These are phyloP conservation scores for Trissoscelio sp. DNA, from an alignment of 2,888 invertebrate species.

Conservation along the genomic window DNA sequence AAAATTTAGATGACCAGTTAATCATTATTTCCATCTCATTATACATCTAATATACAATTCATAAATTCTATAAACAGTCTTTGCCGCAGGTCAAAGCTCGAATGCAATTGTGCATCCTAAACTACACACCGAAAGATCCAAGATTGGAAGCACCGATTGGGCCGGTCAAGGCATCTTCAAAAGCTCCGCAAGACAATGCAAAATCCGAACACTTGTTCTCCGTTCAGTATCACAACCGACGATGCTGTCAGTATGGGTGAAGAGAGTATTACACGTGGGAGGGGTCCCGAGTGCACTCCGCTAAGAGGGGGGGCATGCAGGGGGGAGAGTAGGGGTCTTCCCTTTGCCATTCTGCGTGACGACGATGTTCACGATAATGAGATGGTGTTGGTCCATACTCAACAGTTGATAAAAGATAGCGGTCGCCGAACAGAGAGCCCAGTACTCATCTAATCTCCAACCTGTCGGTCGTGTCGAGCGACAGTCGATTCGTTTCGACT, in stretches of 20 bases:
- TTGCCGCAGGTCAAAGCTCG: too few species aligned
- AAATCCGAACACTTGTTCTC: slow-evolving; percentile 49
- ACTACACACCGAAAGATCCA: too few species aligned
- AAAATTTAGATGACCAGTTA: too few species aligned
- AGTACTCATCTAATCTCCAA: slow-evolving; percentile 78
- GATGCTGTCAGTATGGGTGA: slow-evolving; percentile 72
- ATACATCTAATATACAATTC: too few species aligned
- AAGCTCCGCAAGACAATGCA: slow-evolving; percentile 25
- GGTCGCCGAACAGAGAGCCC: slow-evolving; percentile 79
- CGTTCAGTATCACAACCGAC: slow-evolving; percentile 71
- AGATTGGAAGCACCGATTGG: neutral
- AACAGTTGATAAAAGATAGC: slow-evolving; percentile 83
- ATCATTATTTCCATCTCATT: too few species aligned
- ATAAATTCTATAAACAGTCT: too few species aligned
- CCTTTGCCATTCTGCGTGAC: slow-evolving; percentile 72
- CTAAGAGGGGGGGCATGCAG: slow-evolving; percentile 40
- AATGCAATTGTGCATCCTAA: too few species aligned
- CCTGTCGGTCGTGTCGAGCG: slow-evolving; percentile 71
- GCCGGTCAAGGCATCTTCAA: neutral
- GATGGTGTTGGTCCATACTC: slow-evolving; percentile 80
- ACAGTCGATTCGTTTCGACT: slow-evolving; percentile 13
- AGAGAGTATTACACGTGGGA: slow-evolving; percentile 75
- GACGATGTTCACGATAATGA: slow-evolving; percentile 77
- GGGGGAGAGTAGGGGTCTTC: slow-evolving; percentile 69
- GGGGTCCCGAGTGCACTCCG: slow-evolving; percentile 59